Conservation (phyloP, 2,113 vertebrate genomes). For the Ictalurus punctatus region DNA sequence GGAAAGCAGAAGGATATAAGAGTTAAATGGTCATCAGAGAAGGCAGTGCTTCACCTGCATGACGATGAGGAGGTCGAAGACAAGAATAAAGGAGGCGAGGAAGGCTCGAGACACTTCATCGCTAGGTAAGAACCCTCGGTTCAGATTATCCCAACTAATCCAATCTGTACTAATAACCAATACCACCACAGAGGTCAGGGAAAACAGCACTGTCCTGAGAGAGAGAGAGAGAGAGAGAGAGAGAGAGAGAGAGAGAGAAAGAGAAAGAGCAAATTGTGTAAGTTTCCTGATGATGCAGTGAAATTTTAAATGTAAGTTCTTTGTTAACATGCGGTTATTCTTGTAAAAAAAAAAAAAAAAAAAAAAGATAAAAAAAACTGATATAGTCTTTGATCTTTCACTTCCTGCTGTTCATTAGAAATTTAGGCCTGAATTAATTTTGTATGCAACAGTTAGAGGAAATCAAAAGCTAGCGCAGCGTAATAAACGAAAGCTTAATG, state of each 20-base stretch:
- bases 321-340: background rate
- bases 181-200: conserved; percentile 91
- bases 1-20: conserved; percentile 4
- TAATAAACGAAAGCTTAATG: background rate
- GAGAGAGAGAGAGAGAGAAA: background rate
- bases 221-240: conserved; percentile 1
- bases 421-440: background rate
- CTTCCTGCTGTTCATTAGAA: conserved; percentile 4
- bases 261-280: background rate
- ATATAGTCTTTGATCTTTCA: background rate
- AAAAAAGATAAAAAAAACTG: background rate
- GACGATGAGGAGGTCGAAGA: conserved; percentile 99
- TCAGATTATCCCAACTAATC: conserved; percentile 99
- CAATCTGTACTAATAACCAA: conserved; percentile 96
- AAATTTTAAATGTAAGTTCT: background rate
- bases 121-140: conserved; percentile 95
- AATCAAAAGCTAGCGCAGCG: background rate
- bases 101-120: conserved; percentile 97
- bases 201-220: conserved; percentile 89
- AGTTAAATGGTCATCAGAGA: conserved; percentile 70
- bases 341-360: background rate
- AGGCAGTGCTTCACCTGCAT: conserved; percentile 85
- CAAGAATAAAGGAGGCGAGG: conserved; percentile 96
- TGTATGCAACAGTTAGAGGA: background rate
- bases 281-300: background rate